Evolutionary conservation across 1,140 invertebrate species (phyloP).

Genomic region (Pseudomyrmex flavicornis): DNA sequence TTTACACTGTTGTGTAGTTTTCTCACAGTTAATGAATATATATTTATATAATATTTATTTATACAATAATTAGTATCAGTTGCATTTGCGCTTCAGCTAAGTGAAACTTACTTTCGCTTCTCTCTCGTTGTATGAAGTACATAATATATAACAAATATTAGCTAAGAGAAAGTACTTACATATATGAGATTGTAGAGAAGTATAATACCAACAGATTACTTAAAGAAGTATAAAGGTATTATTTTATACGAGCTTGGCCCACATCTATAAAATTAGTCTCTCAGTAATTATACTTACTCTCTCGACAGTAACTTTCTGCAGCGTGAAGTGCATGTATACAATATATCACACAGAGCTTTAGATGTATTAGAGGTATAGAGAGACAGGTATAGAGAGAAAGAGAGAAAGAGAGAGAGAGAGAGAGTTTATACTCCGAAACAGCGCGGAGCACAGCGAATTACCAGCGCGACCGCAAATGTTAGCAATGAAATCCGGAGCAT

Average conservation of each 20-base stretch:
- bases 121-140: neutral
- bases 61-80: too few relatives aligned
- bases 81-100: slow-evolving; percentile 16
- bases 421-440: slow-evolving; percentile 37
- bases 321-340: neutral
- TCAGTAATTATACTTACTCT: slow-evolving; percentile 10
- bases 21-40: too few relatives aligned
- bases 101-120: neutral
- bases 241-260: neutral
- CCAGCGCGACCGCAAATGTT: slow-evolving; percentile 49
- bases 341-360: slow-evolving; percentile 21
- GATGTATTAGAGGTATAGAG: slow-evolving; percentile 45
- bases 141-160: slow-evolving; percentile 29
- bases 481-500: slow-evolving; percentile 46
- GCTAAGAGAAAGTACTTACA: slow-evolving; percentile 29
- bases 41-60: too few relatives aligned
- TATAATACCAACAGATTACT: slow-evolving; percentile 16
- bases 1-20: neutral
- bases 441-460: slow-evolving; percentile 40
- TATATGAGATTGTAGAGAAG: neutral
- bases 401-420: slow-evolving; percentile 25
- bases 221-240: slow-evolving; percentile 25
- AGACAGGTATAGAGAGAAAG: slow-evolving; percentile 19
- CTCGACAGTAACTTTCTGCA: slow-evolving; percentile 19
- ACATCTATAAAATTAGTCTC: neutral